phyloP scores from a whole-genome alignment of 2,113 vertebrate genomes.

The Entelurus aequoreus region DNA sequence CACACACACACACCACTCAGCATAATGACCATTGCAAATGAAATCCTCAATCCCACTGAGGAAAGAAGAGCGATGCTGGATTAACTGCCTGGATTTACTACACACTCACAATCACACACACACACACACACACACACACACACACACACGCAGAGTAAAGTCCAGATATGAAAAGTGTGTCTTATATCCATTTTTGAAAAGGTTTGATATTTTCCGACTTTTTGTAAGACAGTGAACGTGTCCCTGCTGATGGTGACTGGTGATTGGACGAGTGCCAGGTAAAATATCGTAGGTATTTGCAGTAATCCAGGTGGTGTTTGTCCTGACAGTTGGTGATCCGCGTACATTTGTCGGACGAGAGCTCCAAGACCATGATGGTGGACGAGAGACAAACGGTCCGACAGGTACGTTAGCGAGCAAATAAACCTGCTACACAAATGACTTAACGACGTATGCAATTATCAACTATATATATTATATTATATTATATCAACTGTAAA shows the following conservation, averaged over 20 bases:
- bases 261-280: no score
- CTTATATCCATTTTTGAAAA: neutral
- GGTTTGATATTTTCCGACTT: no score
- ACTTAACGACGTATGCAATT: no score
- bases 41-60: constrained; percentile 41
- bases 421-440: no score
- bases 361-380: constrained; percentile 99
- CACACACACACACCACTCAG: constrained; percentile 42
- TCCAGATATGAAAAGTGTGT: constrained; percentile 7
- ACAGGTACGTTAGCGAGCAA: constrained; percentile 70
- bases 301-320: neutral
- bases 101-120: no score
- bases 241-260: no score
- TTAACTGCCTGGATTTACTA: constrained; percentile 47
- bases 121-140: neutral
- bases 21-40: constrained; percentile 50
- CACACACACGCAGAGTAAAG: neutral
- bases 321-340: constrained; percentile 85
- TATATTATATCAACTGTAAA: no score
- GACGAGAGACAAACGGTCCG: constrained; percentile 96
- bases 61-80: constrained; percentile 25
- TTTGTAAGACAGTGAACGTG: no score
- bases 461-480: no score
- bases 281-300: no score
- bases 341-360: constrained; percentile 96